phyloP scores from a whole-genome alignment of 2,888 invertebrate genomes.

The Coenonympha glycerion region DNA sequence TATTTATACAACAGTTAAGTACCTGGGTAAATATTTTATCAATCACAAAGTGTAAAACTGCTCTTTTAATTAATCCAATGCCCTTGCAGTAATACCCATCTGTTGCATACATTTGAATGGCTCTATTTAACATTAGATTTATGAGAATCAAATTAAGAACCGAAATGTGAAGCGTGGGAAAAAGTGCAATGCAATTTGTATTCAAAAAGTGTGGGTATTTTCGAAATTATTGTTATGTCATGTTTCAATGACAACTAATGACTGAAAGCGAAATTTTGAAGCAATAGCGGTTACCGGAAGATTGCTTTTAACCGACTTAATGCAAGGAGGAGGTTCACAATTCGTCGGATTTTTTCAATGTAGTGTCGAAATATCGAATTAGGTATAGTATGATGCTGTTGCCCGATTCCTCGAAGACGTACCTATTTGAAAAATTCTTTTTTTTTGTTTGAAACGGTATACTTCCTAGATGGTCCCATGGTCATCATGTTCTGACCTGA shows the following conservation, averaged over 20 bases:
- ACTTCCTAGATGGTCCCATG: too few species aligned
- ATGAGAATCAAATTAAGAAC: constrained; percentile 16
- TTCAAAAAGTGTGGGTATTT: constrained; percentile 19
- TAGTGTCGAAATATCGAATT: too few species aligned
- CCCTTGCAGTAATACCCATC: not conserved
- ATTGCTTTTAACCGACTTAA: too few species aligned
- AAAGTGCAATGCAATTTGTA: not conserved
- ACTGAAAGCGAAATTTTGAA: not conserved
- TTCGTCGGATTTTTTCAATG: too few species aligned
- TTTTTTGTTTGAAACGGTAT: too few species aligned
- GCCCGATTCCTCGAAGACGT: too few species aligned
- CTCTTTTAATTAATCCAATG: not conserved
- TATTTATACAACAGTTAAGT: too few species aligned
- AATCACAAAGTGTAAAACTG: not conserved
- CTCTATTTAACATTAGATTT: constrained; percentile 13
- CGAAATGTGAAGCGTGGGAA: constrained; percentile 24
- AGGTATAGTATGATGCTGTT: too few species aligned
- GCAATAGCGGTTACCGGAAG: not conserved
- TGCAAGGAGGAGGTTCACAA: too few species aligned
- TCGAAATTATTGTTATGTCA: constrained; percentile 7
- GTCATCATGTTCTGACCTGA: too few species aligned
- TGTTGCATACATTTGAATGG: not conserved
- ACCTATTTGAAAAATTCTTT: too few species aligned
- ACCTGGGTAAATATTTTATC: too few species aligned
- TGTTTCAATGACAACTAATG: not conserved